Base-by-base conservation (phyloP, 1,140 invertebrate species). In the Hormaphis cornu region DNA sequence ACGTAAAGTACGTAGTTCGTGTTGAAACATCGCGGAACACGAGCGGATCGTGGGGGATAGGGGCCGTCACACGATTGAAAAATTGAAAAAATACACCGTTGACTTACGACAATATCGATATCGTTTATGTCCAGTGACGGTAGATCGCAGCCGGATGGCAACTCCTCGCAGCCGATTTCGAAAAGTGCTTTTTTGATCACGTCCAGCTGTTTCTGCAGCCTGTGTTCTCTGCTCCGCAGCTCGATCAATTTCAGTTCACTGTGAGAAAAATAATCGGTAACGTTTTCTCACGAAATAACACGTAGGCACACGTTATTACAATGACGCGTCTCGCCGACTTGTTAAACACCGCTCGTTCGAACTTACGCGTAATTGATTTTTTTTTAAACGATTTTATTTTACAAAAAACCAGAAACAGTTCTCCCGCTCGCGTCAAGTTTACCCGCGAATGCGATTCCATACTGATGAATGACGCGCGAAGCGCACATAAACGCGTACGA, bases 151-250 rank as follows among this genome's bases (percentile, higher is more conserved):
- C 88, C 90, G n/a, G 86, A 86, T 28, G 91, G 90, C 48, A 89
- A 83, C 79, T 91, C 88, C 77, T 91, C 89, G 73, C 89, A 91
- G 35, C 91, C 91, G 6, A 93, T 81, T 76, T 90, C 87, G 70
- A 88, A 88, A 37, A 95, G 79, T n/a, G 91, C 88, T 37, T 85
- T 83, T 72, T 87, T 84, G 66, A 95, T 91, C 72, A 92, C 83
- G 73, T 93, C 89, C 6, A 86, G 84, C 76, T 94, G 86, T 71
- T 85, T 85, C 37, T 86, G 83, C 74, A 90, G 84, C 76, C 90
- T 91, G 59, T 89, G 84, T 77, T 93, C 89, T 71, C 86, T 84
- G 75, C 89, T 91, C 69, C 86, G 84, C 50, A 93, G 76, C 74
- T 83, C 81, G 28, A 84, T 79, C 33, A 86, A 71, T 73, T 85